These are phyloP conservation scores for Myxocyprinus asiaticus DNA, from an alignment of 2,113 vertebrate species.

Conservation along the genomic window DNA sequence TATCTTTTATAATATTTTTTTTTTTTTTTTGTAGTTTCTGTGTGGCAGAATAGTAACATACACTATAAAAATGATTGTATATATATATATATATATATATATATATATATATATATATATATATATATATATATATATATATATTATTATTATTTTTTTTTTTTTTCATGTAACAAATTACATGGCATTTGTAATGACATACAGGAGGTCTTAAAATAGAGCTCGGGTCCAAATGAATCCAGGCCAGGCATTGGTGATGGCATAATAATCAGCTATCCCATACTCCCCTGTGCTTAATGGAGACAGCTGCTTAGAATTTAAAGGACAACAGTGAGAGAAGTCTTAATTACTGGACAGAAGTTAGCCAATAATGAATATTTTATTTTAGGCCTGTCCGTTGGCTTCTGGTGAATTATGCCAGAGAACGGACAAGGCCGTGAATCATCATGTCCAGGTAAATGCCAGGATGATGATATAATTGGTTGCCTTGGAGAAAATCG, in stretches of 20 bases:
- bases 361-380: conserved; percentile 62
- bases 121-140: conserved; percentile 35
- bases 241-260: conserved; percentile 56
- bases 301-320: conserved; percentile 59
- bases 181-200: conserved; percentile 71
- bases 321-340: conserved; percentile 55
- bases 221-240: conserved; percentile 53
- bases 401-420: conserved; percentile 79
- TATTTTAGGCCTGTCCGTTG: conserved; percentile 48
- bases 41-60: too few relatives aligned
- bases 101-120: too few relatives aligned
- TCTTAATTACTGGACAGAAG: conserved; percentile 68
- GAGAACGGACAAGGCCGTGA: conserved; percentile 76
- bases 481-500: conserved; percentile 85
- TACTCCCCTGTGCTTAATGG: conserved; percentile 64
- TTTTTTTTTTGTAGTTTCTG: too few relatives aligned
- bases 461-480: conserved; percentile 92
- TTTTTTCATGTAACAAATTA: conserved; percentile 80
- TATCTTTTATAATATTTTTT: too few relatives aligned
- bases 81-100: too few relatives aligned
- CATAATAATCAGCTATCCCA: conserved; percentile 56
- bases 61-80: too few relatives aligned
- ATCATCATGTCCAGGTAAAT: conserved; percentile 92
- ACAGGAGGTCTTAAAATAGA: conserved; percentile 60
- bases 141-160: too few relatives aligned